Base-by-base conservation (phyloP, 2,797 vertebrate genomes). In the Cryptoprocta ferox region DNA sequence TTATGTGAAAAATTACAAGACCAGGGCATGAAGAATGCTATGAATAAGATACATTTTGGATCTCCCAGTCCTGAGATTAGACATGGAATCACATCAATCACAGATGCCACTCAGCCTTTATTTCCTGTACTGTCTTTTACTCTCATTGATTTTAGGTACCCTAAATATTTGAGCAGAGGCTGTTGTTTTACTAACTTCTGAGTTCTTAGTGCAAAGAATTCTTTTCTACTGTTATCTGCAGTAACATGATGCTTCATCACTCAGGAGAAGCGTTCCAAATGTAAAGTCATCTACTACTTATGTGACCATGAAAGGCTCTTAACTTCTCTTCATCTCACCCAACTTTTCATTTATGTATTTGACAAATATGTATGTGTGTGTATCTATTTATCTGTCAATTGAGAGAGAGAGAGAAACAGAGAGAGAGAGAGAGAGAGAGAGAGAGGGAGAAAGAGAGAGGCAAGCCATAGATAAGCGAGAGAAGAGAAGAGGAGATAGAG, bases 241-340 rank as follows among this genome's bases (percentile, higher is more conserved):
- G 18, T 12, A 5, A 39, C 7, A 24, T 6, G 15, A 7, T 0
- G 21, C 35, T 12, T 30, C 13, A 3, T n/a, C 24, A 5, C 11
- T n/a, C 5, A 26, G 5, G 14, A 35, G 4, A 50, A 42, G 12
- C 32, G 5, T 48, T 73, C 21, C 9, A 63, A 70, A 18, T 35
- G 13, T 10, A 15, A 80, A 76, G 0, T 14, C 0, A 10, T 21
- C 10, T 37, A 53, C 6, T 4, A 14, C 12, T 1, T 19, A 1
- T 28, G 2, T 63, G 35, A 95, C 11, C 45, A 61, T 7, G 19
- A 21, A 28, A 2, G 15, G 10, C 4, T 50, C 21, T 37, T 61
- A 26, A 12, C 10, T 12, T 10, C 13, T 83, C 32, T 39, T 70
- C 10, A 1, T 63, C 12, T 84, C 70, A n/a, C 12, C 65, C n/a